Evolutionary conservation across 2,888 invertebrate genomes (phyloP), one percentile per base, ranked within the genome.

Genomic region (Baronia brevicornis): DNA sequence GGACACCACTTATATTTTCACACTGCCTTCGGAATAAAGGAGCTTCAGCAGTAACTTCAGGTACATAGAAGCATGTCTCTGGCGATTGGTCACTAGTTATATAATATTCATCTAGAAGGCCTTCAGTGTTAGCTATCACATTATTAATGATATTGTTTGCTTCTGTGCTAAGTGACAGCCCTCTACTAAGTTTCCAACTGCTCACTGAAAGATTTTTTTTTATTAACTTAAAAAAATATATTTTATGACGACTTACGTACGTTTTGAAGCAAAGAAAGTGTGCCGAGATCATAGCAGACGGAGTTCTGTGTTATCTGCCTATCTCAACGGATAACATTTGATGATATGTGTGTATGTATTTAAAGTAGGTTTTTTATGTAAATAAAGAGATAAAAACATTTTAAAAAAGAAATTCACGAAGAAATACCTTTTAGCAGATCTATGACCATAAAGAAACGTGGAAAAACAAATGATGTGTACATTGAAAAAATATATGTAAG

Each of bases 161-260:
- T 24, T 39, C 36, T 2, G 27, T 2, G 14, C 41, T 61, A 0
- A 78, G 51, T 0, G 60, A 45, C 1, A 38, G 46, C 1, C 28
- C 45, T 44, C 71, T 60, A 35, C 79, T 72, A 1, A 80, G 44
- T 38, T 73, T 73, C 82, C 80, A 80, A 41, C 82, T 82, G 44
- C 52, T 51, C 0, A 82, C 82, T 84, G 52, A 3, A 39, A 45
- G 15, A 18, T 27, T n/a, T n/a, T n/a, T n/a, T n/a, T n/a, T n/a
- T n/a, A n/a, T n/a, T n/a, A n/a, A n/a, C n/a, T n/a, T n/a, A n/a
- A n/a, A n/a, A n/a, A n/a, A n/a, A n/a, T n/a, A n/a, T n/a, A n/a
- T n/a, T n/a, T n/a, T n/a, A n/a, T n/a, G n/a, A n/a, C n/a, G n/a
- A n/a, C n/a, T n/a, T n/a, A n/a, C n/a, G n/a, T n/a, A n/a, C n/a